Evolutionary conservation across 2,888 invertebrate genomes (phyloP).

Genomic region (Chymomyza procnemis): DNA sequence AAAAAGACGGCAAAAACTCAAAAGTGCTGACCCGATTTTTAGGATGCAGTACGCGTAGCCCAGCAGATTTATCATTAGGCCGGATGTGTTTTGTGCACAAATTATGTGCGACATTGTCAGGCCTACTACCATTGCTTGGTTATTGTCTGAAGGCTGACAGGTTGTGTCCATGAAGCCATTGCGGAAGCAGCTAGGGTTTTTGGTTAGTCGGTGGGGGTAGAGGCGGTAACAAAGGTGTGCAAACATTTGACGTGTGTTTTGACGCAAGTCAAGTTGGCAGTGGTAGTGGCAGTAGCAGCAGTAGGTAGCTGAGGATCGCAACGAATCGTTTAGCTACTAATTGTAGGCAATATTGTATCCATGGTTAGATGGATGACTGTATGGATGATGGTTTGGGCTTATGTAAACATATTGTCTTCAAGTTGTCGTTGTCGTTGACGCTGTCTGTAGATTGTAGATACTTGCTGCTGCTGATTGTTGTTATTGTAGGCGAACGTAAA

Average conservation of each 20-base stretch:
- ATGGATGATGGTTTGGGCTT: too few relatives aligned
- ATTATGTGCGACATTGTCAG: slow-evolving; percentile 59
- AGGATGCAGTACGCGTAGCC: slow-evolving; percentile 37
- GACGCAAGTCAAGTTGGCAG: slow-evolving; percentile 70
- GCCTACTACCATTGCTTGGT: slow-evolving; percentile 40
- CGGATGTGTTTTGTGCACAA: slow-evolving; percentile 65
- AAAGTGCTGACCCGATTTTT: slow-evolving; percentile 10
- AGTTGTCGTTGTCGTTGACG: slow-evolving; percentile 44
- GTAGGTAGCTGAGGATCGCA: slow-evolving; percentile 37
- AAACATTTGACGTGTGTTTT: slow-evolving; percentile 77
- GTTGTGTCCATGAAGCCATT: slow-evolving; percentile 33
- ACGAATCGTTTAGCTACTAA: slow-evolving; percentile 40
- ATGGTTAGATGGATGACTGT: slow-evolving; percentile 5
- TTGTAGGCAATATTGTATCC: not conserved
- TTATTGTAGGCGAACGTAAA: slow-evolving; percentile 39
- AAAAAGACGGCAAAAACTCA: not conserved
- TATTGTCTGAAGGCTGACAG: slow-evolving; percentile 45
- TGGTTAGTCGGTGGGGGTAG: slow-evolving; percentile 1
- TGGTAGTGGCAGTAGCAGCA: too few relatives aligned
- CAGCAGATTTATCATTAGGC: slow-evolving; percentile 61
- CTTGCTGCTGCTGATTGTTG: not conserved
- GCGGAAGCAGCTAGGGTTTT: slow-evolving; percentile 62
- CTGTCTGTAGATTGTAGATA: slow-evolving; percentile 1
- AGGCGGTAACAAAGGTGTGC: slow-evolving; percentile 47
- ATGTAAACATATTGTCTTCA: slow-evolving; percentile 53